Conservation (phyloP, 2,113 vertebrate genomes). For the Forbesichthys agassizii region DNA sequence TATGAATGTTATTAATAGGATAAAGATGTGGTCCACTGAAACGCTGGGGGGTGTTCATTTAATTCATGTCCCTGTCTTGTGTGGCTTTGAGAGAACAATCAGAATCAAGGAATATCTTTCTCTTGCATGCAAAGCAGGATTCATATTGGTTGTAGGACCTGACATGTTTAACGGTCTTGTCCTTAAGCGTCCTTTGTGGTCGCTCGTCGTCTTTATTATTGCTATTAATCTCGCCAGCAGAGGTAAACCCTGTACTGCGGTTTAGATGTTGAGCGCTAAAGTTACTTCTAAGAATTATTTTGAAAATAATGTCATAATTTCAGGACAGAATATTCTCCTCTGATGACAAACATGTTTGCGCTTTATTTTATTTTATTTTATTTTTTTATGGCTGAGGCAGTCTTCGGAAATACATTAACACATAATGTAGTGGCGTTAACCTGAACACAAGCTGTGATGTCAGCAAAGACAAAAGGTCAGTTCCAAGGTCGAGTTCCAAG, state of each 20-base stretch:
- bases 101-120: too few species aligned
- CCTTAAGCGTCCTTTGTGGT: slow-evolving; percentile 64
- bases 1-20: too few species aligned
- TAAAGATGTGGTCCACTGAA: too few species aligned
- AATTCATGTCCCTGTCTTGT: too few species aligned
- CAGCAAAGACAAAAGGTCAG: not conserved
- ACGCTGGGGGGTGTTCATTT: too few species aligned
- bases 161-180: slow-evolving; percentile 61
- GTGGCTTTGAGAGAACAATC: too few species aligned
- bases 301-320: not conserved
- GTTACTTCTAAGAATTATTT: not conserved
- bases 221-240: slow-evolving; percentile 52
- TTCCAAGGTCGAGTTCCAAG: not conserved
- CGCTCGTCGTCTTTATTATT: slow-evolving; percentile 48
- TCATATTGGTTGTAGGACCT: slow-evolving; percentile 38
- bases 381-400: not conserved
- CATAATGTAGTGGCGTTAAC: not conserved
- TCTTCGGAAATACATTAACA: slow-evolving; percentile 1
- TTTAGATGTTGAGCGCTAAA: slow-evolving; percentile 7
- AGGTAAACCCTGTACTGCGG: slow-evolving; percentile 40
- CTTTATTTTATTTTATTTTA: not conserved
- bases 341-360: not conserved
- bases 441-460: not conserved
- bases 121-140: too few species aligned
- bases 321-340: not conserved